Percentiles rank a stretch among this genome's conserved stretches.
phyloP scores from a whole-genome alignment of 1,140 invertebrate genomes.

The Melitaea cinxia region DNA sequence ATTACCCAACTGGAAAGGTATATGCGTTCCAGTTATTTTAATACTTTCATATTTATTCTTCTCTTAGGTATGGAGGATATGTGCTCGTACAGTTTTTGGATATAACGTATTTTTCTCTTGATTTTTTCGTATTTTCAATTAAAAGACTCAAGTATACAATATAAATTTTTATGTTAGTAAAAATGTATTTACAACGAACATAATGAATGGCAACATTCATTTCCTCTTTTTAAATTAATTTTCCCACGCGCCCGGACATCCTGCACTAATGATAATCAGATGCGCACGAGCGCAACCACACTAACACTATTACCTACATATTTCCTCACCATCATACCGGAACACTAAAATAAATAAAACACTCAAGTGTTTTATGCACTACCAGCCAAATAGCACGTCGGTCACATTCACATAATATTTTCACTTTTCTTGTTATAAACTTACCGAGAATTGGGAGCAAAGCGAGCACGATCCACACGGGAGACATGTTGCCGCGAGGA shows the following conservation, averaged over 20 bases:
- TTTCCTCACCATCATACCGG: slow-evolving; percentile 26
- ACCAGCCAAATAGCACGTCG: neutral
- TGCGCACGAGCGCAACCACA: slow-evolving; percentile 44
- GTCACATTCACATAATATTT: slow-evolving; percentile 23
- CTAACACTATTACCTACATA: slow-evolving; percentile 47
- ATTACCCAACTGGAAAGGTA: too few species aligned
- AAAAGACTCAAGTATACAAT: too few species aligned
- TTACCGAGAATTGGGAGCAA: slow-evolving; percentile 77
- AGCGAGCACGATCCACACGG: slow-evolving; percentile 71
- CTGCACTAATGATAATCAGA: slow-evolving; percentile 42
- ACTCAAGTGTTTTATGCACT: slow-evolving; percentile 7
- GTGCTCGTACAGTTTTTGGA: too few species aligned
- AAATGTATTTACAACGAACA: neutral
- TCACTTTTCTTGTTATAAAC: slow-evolving; percentile 37
- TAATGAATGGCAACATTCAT: slow-evolving; percentile 33
- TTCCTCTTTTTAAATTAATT: slow-evolving; percentile 40
- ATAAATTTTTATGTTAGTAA: too few species aligned
- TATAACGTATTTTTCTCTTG: too few species aligned
- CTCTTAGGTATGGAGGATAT: too few species aligned
- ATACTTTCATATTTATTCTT: too few species aligned
- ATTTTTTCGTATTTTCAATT: too few species aligned
- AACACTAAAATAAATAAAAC: slow-evolving; percentile 24
- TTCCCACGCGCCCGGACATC: slow-evolving; percentile 61
- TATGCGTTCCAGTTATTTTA: too few species aligned
- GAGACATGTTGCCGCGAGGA: slow-evolving; percentile 66